Conservation (phyloP, 2,113 vertebrate genomes). For the Willisornis vidua region DNA sequence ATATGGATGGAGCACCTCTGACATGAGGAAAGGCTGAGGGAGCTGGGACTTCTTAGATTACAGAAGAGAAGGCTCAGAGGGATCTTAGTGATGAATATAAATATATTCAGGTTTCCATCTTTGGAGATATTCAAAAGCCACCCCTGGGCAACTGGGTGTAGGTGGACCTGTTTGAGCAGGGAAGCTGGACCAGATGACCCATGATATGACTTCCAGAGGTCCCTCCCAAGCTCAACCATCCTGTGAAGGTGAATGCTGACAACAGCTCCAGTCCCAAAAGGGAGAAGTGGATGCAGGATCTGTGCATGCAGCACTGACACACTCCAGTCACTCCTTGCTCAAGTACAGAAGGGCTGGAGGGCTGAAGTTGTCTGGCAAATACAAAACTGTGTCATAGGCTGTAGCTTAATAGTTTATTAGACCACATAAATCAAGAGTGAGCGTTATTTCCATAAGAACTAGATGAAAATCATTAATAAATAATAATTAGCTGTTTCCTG, state of each 20-base stretch:
- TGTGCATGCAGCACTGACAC: accelerated
- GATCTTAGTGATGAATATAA: accelerated
- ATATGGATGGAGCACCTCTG: background rate
- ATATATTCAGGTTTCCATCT: background rate
- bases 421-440: conserved; percentile 14
- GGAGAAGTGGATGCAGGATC: background rate
- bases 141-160: background rate
- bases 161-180: background rate
- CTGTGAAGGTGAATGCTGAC: background rate
- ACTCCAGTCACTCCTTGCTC: background rate
- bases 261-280: background rate
- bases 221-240: background rate
- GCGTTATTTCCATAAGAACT: background rate
- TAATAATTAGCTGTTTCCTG: conserved; percentile 60
- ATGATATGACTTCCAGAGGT: accelerated
- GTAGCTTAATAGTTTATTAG: conserved; percentile 1
- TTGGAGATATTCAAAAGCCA: background rate
- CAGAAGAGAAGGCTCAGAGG: background rate
- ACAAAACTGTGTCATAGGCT: background rate
- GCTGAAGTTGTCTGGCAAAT: background rate
- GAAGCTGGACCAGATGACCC: accelerated
- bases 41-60: no score
- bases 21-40: accelerated
- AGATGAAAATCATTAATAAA: conserved; percentile 46
- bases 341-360: background rate